Conservation (phyloP, 1,140 invertebrate species). For the Akabosia matsudoensis region DNA sequence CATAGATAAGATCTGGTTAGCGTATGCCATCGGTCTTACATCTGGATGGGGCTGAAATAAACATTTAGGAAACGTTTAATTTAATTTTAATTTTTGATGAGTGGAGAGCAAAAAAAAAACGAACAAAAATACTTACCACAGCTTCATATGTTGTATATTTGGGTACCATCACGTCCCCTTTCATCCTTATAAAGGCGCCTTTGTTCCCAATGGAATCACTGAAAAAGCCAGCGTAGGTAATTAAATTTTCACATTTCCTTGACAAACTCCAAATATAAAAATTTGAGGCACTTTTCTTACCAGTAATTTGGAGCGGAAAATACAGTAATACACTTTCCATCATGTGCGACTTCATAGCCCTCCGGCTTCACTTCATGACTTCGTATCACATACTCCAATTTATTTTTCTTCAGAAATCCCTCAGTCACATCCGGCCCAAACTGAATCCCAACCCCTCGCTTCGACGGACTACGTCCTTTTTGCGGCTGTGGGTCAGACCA, state of each 20-base stretch:
- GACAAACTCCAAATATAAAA: not conserved
- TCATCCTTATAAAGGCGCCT: constrained; percentile 94
- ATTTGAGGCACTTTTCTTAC: constrained; percentile 56
- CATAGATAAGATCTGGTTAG: constrained; percentile 67
- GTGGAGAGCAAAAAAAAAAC: too few relatives aligned
- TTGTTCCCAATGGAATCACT: constrained; percentile 98
- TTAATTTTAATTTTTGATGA: too few relatives aligned
- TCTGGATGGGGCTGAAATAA: constrained; percentile 87
- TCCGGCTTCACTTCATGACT: constrained; percentile 98
- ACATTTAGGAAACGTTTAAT: not conserved
- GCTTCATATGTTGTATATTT: constrained; percentile 88
- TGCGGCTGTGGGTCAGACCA: constrained; percentile 97
- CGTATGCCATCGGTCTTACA: constrained; percentile 94
- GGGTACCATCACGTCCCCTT: constrained; percentile 84
- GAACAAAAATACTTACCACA: constrained; percentile 68
- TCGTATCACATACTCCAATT: constrained; percentile 87
- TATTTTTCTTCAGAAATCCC: constrained; percentile 78
- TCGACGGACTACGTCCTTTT: constrained; percentile 81
- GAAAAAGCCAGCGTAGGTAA: constrained; percentile 54
- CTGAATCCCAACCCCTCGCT: constrained; percentile 95
- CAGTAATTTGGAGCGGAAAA: constrained; percentile 99
- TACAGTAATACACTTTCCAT: constrained; percentile 91
- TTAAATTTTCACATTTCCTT: not conserved
- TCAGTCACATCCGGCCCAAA: constrained; percentile 97
- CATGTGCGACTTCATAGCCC: constrained; percentile 91